Evolutionary conservation across 2,888 invertebrate genomes (phyloP), one percentile per base, ranked within the genome.

Genomic region (Nasonovia ribisnigri): DNA sequence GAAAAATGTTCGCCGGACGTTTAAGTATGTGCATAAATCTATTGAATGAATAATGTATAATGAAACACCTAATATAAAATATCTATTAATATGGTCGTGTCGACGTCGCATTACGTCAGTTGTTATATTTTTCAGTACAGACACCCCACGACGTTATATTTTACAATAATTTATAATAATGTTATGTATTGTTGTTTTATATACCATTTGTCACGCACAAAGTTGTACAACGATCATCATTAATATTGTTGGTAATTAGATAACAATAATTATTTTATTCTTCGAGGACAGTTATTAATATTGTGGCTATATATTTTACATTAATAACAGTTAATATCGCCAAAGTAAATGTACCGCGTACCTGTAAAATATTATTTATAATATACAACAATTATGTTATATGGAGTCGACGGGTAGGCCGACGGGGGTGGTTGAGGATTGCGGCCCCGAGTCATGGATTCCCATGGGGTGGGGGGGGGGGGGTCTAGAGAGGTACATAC

Each of bases 251-350:
- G 26, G n/a, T 90, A n/a, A 67, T 90, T n/a, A 36, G n/a, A 60
- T 90, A n/a, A 67, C 20, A 54, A 10, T 20, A n/a, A 46, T 46
- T 46, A 51, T 90, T 90, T 46, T 89, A 20, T 43, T 60, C 60
- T 57, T 89, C 24, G 46, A 86, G 86, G 54, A 90, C 48, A 43
- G 48, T 77, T 24, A 90, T 67, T 67, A 90, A 46, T 57, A 67
- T 60, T 2, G 77, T n/a, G 26, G 26, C 57, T 57, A 57, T 57
- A 26, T 57, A 57, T 57, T 77, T 77, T n/a, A 11, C 36, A 90
- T 90, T 77, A 90, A 77, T 90, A 77, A 90, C 46, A 77, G 77
- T 90, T 77, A 90, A 90, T 67, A 90, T 67, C 60, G 29, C 36
- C 29, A 84, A 84, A 42, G 84, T 91, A 51, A 29, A n/a, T 46